These are phyloP conservation scores for Corapipo altera DNA, from an alignment of 2,113 vertebrate species.

Conservation along the genomic window DNA sequence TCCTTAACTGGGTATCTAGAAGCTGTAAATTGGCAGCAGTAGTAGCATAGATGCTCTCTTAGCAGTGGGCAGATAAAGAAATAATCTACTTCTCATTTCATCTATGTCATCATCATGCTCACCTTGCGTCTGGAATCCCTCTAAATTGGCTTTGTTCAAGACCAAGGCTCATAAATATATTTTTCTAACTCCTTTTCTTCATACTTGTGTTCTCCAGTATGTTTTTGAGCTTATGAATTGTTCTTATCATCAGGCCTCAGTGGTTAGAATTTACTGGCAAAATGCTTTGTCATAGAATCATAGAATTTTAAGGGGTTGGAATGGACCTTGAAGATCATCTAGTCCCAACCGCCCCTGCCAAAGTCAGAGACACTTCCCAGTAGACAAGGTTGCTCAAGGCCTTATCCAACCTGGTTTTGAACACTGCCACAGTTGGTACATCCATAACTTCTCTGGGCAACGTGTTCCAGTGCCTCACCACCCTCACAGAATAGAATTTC, in stretches of 20 bases:
- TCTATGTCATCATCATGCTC: neutral
- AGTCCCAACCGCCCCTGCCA: accelerated
- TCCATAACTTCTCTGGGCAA: neutral
- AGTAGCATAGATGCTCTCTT: neutral
- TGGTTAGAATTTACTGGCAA: neutral
- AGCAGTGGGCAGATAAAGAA: neutral
- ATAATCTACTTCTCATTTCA: neutral
- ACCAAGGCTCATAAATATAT: neutral
- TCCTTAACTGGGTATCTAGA: neutral
- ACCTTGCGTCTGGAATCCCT: neutral
- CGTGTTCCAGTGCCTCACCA: neutral
- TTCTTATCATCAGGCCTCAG: neutral
- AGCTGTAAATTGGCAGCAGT: neutral
- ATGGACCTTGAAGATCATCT: neutral
- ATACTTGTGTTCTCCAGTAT: neutral
- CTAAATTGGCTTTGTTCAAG: neutral
- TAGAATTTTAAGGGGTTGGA: neutral
- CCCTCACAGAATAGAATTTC: neutral
- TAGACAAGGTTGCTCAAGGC: neutral
- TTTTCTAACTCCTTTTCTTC: neutral
- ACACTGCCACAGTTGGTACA: too few species aligned
- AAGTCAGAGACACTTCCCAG: neutral
- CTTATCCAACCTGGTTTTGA: neutral
- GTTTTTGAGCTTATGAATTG: neutral
- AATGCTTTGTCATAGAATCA: neutral